Percentiles rank a stretch among this genome's conserved stretches.
Conservation (phyloP, 2,113 vertebrate genomes). For the Sitta europaea region DNA sequence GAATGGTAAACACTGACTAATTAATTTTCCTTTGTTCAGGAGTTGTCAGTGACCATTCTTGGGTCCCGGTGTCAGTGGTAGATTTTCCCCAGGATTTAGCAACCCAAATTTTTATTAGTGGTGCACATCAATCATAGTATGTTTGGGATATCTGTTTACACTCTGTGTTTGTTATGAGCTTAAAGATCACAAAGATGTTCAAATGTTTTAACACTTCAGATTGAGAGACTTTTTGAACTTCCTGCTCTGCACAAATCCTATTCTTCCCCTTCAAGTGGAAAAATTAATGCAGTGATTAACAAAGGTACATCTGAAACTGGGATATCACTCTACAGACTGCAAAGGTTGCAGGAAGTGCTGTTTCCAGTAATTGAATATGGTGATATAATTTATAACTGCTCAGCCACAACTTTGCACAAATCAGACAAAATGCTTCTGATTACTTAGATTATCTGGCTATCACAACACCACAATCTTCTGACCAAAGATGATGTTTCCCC, state of each 20-base stretch:
- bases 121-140: not conserved
- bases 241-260: not conserved
- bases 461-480: not conserved
- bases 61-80: rapidly evolving
- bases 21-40: not conserved
- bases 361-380: conserved; percentile 58
- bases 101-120: not conserved
- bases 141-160: not conserved
- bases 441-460: conserved; percentile 32
- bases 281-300: not conserved
- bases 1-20: not conserved
- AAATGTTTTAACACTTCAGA: not conserved
- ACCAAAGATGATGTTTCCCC: not conserved
- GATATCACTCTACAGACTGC: not conserved
- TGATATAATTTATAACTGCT: conserved; percentile 42
- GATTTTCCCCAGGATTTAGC: not conserved
- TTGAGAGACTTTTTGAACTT: conserved; percentile 26
- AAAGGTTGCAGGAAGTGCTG: conserved; percentile 35
- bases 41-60: not conserved
- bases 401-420: conserved; percentile 22
- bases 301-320: not conserved
- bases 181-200: not conserved
- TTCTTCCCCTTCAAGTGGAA: conserved; percentile 14
- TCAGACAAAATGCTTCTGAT: conserved; percentile 1
- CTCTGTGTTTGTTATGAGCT: not conserved